A percentile compares a stretch with the other conserved stretches of the same genome.
These are phyloP conservation scores for Craterocephalus amniculus DNA, from an alignment of 2,797 vertebrate species.

Conservation along the genomic window DNA sequence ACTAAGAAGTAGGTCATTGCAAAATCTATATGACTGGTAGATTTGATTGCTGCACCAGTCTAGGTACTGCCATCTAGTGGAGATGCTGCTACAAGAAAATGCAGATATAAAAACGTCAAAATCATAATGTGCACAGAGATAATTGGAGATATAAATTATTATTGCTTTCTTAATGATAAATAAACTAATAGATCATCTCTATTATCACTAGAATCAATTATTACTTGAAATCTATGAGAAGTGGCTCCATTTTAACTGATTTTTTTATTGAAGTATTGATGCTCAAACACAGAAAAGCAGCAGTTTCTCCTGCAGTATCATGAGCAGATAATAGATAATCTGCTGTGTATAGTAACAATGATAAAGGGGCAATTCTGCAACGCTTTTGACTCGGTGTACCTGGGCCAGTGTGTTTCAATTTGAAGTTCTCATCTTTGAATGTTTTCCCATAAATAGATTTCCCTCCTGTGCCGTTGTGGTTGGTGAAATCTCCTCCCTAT, in stretches of 20 bases:
- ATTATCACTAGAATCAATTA: background rate
- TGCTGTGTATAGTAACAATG: background rate
- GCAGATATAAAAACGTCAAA: background rate
- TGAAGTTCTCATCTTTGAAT: constrained; percentile 95
- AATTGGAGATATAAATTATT: background rate
- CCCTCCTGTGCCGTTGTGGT: constrained; percentile 94
- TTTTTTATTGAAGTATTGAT: too few relatives aligned
- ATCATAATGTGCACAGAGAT: background rate
- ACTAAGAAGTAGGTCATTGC: constrained; percentile 78
- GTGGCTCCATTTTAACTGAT: too few relatives aligned
- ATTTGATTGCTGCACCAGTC: constrained; percentile 22
- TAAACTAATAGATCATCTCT: background rate
- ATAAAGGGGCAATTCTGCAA: background rate
- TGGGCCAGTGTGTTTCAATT: constrained; percentile 89
- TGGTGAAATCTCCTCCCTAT: constrained; percentile 95
- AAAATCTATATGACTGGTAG: constrained; percentile 43
- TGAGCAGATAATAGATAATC: background rate
- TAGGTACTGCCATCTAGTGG: constrained; percentile 77
- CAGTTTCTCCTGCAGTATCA: too few relatives aligned
- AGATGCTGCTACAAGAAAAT: background rate
- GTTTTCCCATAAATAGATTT: constrained; percentile 95
- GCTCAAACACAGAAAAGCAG: too few relatives aligned
- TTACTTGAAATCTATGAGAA: background rate
- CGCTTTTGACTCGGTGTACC: constrained; percentile 75
- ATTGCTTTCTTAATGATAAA: too few relatives aligned